Conservation (phyloP, 1,140 invertebrate species). For the Asbolus verrucosus region DNA sequence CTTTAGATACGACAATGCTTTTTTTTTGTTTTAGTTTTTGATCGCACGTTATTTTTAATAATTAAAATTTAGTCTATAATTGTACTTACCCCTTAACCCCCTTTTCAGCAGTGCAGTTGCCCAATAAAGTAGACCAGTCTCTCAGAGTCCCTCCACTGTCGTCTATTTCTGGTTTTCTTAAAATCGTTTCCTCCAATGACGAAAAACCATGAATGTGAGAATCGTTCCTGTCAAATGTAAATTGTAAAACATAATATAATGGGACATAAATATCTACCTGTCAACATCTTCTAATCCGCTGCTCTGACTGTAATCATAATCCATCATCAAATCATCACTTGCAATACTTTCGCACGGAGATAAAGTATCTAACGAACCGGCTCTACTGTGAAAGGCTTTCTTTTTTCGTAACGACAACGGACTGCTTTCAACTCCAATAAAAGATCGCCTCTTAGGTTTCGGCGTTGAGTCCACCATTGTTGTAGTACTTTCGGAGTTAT, state of each 20-base stretch:
- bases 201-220: conserved; percentile 47
- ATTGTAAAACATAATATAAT: neutral
- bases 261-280: conserved; percentile 66
- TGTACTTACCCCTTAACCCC: conserved; percentile 45
- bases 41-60: too few species aligned
- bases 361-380: conserved; percentile 73
- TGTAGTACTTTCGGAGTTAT: conserved; percentile 60
- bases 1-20: too few species aligned
- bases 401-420: conserved; percentile 61
- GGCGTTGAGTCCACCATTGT: conserved; percentile 56
- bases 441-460: conserved; percentile 47
- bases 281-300: conserved; percentile 78
- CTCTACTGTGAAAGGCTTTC: conserved; percentile 51
- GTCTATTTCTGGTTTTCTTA: conserved; percentile 20
- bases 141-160: conserved; percentile 28
- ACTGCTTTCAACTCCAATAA: conserved; percentile 58
- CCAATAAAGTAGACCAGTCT: conserved; percentile 51
- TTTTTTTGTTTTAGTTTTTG: too few species aligned
- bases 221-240: conserved; percentile 44
- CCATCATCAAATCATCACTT: conserved; percentile 86
- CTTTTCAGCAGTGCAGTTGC: conserved; percentile 42
- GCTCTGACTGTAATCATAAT: conserved; percentile 79
- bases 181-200: conserved; percentile 51
- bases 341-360: conserved; percentile 83
- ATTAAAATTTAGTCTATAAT: neutral